phyloP scores from a whole-genome alignment of 1,140 invertebrate species.

The Ceratosolen solmsi region DNA sequence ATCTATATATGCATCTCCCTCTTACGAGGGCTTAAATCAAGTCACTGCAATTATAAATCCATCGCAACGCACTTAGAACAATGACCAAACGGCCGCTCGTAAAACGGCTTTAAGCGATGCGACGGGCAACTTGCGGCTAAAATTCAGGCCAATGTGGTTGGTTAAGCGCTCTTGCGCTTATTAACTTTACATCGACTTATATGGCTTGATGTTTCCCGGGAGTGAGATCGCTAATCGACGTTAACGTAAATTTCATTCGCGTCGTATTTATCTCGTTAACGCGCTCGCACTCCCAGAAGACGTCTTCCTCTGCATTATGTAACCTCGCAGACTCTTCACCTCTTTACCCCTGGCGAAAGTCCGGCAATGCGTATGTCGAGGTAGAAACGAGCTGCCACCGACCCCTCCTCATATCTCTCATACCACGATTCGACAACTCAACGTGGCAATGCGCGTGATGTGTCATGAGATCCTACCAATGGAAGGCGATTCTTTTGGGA shows the following conservation, averaged over 20 bases:
- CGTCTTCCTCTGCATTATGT: slow-evolving; percentile 28
- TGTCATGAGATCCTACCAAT: no score
- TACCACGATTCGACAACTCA: no score
- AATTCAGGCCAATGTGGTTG: background rate
- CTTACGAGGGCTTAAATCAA: background rate
- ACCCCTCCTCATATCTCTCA: no score
- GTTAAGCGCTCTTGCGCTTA: slow-evolving; percentile 9
- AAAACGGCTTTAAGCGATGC: background rate
- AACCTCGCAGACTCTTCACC: background rate
- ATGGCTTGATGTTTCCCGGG: slow-evolving; percentile 39
- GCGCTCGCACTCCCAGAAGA: slow-evolving; percentile 5
- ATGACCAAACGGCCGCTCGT: background rate
- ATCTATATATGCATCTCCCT: no score
- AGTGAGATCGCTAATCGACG: slow-evolving; percentile 40
- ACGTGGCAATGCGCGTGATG: no score
- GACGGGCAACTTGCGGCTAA: background rate
- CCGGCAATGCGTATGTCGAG: background rate
- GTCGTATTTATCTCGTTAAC: slow-evolving; percentile 42
- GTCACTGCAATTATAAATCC: background rate
- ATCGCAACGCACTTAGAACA: background rate
- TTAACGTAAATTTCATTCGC: slow-evolving; percentile 34
- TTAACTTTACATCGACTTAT: slow-evolving; percentile 43
- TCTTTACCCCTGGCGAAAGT: background rate
- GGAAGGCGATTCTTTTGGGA: no score
- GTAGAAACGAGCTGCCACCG: background rate